These are phyloP conservation scores for Antigone vipio DNA, from an alignment of 2,113 vertebrate genomes.

Conservation along the genomic window DNA sequence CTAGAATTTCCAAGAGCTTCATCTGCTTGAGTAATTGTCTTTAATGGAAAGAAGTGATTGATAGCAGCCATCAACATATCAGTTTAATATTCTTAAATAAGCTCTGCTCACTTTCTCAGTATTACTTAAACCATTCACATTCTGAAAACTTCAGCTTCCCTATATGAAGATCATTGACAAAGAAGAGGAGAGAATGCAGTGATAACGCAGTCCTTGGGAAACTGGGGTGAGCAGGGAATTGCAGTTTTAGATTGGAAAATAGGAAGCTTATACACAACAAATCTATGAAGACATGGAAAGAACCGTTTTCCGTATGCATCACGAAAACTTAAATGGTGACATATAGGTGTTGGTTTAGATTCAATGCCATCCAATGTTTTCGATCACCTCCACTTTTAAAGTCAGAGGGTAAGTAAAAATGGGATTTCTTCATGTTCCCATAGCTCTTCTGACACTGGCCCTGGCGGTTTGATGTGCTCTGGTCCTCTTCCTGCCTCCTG, in stretches of 20 bases:
- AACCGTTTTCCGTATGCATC: neutral
- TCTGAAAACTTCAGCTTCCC: neutral
- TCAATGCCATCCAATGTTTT: rapidly evolving
- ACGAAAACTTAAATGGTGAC: neutral
- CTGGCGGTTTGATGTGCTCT: neutral
- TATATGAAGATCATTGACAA: neutral
- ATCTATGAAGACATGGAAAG: neutral
- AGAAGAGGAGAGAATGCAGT: neutral
- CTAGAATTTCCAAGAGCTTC: neutral
- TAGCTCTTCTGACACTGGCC: too few relatives aligned
- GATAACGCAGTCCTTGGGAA: neutral
- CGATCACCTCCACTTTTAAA: neutral
- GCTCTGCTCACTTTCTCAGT: neutral
- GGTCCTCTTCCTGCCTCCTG: neutral
- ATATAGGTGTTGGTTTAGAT: neutral
- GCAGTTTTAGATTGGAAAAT: neutral
- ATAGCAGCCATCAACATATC: neutral
- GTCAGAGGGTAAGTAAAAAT: neutral
- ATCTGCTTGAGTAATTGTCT: constrained; percentile 22
- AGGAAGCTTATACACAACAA: neutral
- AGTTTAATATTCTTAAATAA: neutral
- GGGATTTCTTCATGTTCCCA: rapidly evolving
- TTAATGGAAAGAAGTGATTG: constrained; percentile 1
- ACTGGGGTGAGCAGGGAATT: neutral
- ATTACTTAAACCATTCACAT: neutral